A percentile compares a stretch with the other conserved stretches of the same genome.
Evolutionary conservation across 2,113 vertebrate genomes (phyloP).

Genomic region (Sphyrna mokarran): DNA sequence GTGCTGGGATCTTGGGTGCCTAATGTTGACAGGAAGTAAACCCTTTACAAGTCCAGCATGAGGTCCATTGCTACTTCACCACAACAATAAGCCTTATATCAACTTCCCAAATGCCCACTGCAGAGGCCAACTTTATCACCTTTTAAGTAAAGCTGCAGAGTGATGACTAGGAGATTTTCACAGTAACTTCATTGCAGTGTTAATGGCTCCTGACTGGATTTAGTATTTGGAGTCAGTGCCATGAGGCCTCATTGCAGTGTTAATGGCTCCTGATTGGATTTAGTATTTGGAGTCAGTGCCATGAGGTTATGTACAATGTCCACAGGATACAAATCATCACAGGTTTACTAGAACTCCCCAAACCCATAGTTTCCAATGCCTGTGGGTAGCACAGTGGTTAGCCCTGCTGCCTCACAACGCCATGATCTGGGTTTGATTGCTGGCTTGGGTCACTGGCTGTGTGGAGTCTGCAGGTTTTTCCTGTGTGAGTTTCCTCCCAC

Average conservation of each 20-base stretch:
- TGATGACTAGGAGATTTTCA: too few relatives aligned
- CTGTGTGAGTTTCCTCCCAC: too few relatives aligned
- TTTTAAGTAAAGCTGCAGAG: background rate
- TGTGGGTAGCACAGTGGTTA: too few relatives aligned
- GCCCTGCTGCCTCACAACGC: too few relatives aligned
- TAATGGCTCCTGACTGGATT: too few relatives aligned
- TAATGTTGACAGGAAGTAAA: background rate
- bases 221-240: background rate
- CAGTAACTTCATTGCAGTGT: too few relatives aligned
- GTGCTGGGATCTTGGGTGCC: background rate
- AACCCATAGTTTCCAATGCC: background rate
- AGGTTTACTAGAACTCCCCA: background rate
- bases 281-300: background rate
- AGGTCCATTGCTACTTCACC: background rate
- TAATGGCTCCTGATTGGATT: too few relatives aligned
- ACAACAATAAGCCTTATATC: background rate
- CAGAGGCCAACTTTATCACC: background rate
- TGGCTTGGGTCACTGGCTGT: too few relatives aligned
- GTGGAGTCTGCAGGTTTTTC: too few relatives aligned
- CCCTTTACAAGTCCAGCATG: background rate
- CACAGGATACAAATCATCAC: background rate
- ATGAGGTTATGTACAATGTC: background rate
- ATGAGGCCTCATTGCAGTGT: too few relatives aligned
- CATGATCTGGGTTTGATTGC: too few relatives aligned
- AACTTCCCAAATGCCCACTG: background rate